Base-by-base conservation (phyloP, 2,797 vertebrate species). In the Macropus fuliginosus region DNA sequence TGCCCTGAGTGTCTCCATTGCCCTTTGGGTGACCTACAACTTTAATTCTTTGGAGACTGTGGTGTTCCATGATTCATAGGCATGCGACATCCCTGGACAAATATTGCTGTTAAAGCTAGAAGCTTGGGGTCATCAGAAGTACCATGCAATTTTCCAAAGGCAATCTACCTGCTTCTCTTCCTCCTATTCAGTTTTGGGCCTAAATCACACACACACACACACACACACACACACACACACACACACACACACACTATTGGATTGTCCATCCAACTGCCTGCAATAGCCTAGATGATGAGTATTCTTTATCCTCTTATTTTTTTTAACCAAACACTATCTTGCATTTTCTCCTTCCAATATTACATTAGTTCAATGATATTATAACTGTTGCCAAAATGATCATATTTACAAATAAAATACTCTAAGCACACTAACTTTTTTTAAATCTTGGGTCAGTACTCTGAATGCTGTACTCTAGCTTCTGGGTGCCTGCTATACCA, bases 321-420 rank as follows among this genome's bases (percentile, higher is more conserved):
- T 52, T 66, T 94, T 59, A 52, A 21, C 54, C 55, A 95, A 21
- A 27, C 34, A 24, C 40, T 87, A 40, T 27, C 55, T 96, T 89
- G 55, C n/a, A 94, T 31, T 54, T 91, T 96, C 92, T 55, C 8
- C 57, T 66, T 91, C 92, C 62, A 94, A 29, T 91, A 50, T 57
- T 90, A 28, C 0, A 55, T 52, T 13, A 74, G 16, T 11, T 55
- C 95, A 46, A n/a, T 50, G 16, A 46, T 81, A 46, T n/a, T 24
- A n/a, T 81, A 46, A 87, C 0, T 93, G 1, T 94, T 81, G 55
- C 52, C 57, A 87, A 81, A 54, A 46, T 54, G n/a, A 28, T 92
- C 59, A 94, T 95, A 95, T 91, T 54, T 56, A 96, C 55, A 90
- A 46, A 92, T 87, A 91, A 57, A 91, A 50, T 81, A 27, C 18